phyloP scores from a whole-genome alignment of 2,888 invertebrate species.

The Hyalella azteca region DNA sequence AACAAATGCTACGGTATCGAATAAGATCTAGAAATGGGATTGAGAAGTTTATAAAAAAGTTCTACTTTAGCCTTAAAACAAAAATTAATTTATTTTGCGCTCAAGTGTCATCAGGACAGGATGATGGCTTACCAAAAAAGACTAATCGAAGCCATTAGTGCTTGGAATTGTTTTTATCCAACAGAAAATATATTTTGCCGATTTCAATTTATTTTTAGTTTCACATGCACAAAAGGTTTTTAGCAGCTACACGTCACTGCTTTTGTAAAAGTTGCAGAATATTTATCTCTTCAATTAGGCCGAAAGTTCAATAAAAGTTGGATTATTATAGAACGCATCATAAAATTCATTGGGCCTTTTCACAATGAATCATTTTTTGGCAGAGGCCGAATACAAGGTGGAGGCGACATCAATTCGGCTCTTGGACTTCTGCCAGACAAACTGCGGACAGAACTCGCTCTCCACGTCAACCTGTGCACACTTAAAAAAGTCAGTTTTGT shows the following conservation, averaged over 20 bases:
- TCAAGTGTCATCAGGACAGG: too few species aligned
- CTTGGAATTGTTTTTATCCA: too few species aligned
- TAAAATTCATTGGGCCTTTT: conserved; percentile 48
- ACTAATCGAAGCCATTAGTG: too few species aligned
- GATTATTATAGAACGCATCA: neutral
- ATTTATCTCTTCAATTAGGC: too few species aligned
- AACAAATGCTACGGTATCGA: too few species aligned
- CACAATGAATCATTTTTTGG: conserved; percentile 42
- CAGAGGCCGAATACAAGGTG: conserved; percentile 91
- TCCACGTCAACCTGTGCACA: conserved; percentile 93
- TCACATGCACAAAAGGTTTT: neutral
- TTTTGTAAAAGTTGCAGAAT: neutral
- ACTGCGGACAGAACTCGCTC: conserved; percentile 92
- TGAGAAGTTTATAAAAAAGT: too few species aligned
- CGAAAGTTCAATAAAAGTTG: too few species aligned
- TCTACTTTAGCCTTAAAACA: too few species aligned
- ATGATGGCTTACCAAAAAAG: too few species aligned
- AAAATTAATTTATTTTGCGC: too few species aligned
- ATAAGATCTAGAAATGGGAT: too few species aligned
- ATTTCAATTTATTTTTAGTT: neutral
- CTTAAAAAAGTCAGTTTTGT: conserved; percentile 78
- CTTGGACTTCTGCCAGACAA: conserved; percentile 92
- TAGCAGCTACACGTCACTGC: neutral
- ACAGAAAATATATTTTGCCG: too few species aligned
- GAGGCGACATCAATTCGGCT: conserved; percentile 94